Base-by-base conservation (phyloP, 2,113 vertebrate genomes). In the Miniopterus natalensis region DNA sequence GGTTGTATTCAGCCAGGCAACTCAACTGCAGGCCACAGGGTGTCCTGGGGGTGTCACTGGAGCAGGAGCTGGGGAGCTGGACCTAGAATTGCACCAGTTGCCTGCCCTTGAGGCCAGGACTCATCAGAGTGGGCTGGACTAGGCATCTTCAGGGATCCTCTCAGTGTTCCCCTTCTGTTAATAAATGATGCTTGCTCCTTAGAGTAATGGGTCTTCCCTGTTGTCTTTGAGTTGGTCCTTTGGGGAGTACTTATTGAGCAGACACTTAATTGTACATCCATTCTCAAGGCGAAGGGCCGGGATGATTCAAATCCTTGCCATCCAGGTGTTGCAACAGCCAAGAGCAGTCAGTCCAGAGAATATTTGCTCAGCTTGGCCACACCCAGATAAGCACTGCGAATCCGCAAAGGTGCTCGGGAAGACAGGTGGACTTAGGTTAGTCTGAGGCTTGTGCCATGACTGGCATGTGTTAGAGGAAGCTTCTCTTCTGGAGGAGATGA, bases 91-190 rank as follows among this genome's bases (percentile, higher is more conserved):
- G 12, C 47, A 21, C 31, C 31, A 7, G 0, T 57, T 80, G 55
- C 36, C 47, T n/a, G 9, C 75, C 71, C 31, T 10, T 57, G n/a
- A 49, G 8, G 7, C 11, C 23, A 66, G 79, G n/a, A 18, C 59
- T 71, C 25, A 31, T 18, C 25, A 8, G 71, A 10, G 15, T 27
- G 25, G 25, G 23, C 6, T 4, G 47, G 31, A 13, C 66, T 59
- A 21, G 40, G 53, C 68, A 0, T 25, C 77, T 20, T 88, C 81
- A 61, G 6, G 53, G 47, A 21, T 49, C 29, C 21, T 14, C 77
- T 61, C 45, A 0, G 27, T 23, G 20, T 55, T 40, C 61, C 15
- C 0, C 12, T 45, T 51, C n/a, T 66, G 0, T 25, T 75, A 47
- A 10, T 20, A 6, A 12, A n/a, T 21, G 31, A 4, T 66, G 61